Evolutionary conservation across 2,113 vertebrate species (phyloP), one percentile per base, ranked within the genome.

Genomic region (Salvelinus namaycush): DNA sequence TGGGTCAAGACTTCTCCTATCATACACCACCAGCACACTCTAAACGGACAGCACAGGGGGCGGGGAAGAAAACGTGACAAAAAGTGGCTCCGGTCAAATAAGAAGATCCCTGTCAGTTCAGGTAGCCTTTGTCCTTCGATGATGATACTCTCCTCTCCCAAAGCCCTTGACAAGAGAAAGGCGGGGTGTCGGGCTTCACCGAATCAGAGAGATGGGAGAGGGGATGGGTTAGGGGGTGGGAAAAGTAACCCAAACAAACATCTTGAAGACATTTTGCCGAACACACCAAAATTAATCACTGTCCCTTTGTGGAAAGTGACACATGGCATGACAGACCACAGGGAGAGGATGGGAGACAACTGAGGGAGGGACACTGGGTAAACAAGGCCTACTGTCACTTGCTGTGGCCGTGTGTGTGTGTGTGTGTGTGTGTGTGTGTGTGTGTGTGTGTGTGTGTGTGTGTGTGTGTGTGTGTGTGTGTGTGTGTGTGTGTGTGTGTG

Each of bases 241-340:
- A 86, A 84, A 78, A 93, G 89, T 88, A 92, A 93, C 89, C 80
- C 87, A 92, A 94, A 92, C 89, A 90, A 94, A 93, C 88, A 93
- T 90, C 90, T 89, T 89, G 89, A 84, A 93, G 89, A 92, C 86
- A 92, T 90, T 92, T 91, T 89, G 88, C 88, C 85, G 90, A 89
- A 87, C 86, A 76, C 87, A 92, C 86, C 89, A 86, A 90, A 93
- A 94, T 92, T 89, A 93, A 94, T 94, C 90, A 92, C 87, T 88
- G 89, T 88, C 90, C 87, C 77, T 92, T 91, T 90, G 91, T 89
- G 86, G 82, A 91, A 92, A 92, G 87, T 90, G 81, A 90, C 92
- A 92, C 86, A 82, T 83, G 84, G 93, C 90, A 87, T 90, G 86
- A 94, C 88, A 89, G 80, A 86, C 87, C 86, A 76, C 88, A 77